Evolutionary conservation across 1,140 invertebrate genomes (phyloP).

Genomic region (Drosophila arawakana): DNA sequence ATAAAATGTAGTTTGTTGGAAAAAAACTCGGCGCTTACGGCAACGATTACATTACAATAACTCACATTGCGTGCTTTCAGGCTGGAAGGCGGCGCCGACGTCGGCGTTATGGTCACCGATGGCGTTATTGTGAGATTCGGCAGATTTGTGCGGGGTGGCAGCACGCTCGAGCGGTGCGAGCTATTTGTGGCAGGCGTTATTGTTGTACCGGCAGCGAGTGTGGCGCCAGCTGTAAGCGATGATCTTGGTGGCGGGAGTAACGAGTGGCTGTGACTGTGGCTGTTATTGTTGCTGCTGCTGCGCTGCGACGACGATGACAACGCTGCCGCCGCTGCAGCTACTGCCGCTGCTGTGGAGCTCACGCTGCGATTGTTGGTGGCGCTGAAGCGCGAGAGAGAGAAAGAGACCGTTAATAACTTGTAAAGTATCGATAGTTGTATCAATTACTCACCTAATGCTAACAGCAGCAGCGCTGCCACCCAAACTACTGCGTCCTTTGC

Average conservation of each 20-base stretch:
- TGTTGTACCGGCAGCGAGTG: constrained; percentile 85
- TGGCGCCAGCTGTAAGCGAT: constrained; percentile 86
- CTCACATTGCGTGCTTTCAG: constrained; percentile 85
- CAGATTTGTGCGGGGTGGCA: constrained; percentile 79
- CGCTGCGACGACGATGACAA: constrained; percentile 55
- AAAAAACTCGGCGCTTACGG: constrained; percentile 82
- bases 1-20: constrained; percentile 2
- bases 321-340: constrained; percentile 64
- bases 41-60: constrained; percentile 84
- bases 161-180: constrained; percentile 65
- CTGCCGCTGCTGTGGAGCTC: constrained; percentile 56
- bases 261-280: constrained; percentile 44
- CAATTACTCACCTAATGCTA: constrained; percentile 69
- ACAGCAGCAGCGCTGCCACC: constrained; percentile 67
- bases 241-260: constrained; percentile 81
- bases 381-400: constrained; percentile 13
- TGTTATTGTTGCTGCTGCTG: constrained; percentile 36
- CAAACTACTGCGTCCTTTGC: constrained; percentile 71
- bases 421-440: constrained; percentile 4
- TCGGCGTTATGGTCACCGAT: constrained; percentile 89
- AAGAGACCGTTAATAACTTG: too few relatives aligned
- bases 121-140: constrained; percentile 87
- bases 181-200: constrained; percentile 73
- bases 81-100: constrained; percentile 87
- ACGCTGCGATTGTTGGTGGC: constrained; percentile 70